Percentiles rank a stretch among this genome's conserved stretches.
Conservation (phyloP, 1,140 invertebrate species). For the Papilio xuthus region DNA sequence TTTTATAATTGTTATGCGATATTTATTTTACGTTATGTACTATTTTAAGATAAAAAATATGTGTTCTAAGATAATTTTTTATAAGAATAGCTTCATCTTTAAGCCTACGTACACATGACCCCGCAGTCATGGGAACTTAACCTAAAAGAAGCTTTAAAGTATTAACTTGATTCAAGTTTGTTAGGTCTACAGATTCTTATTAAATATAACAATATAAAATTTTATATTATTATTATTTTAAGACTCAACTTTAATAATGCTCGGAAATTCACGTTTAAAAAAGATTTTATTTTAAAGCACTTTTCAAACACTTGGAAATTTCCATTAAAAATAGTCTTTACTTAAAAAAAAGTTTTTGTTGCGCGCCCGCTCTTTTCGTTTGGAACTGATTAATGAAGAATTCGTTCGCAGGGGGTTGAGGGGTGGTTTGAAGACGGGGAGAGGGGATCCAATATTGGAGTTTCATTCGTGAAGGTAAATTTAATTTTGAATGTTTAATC, state of each 20-base stretch:
- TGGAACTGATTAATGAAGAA: slow-evolving; percentile 26
- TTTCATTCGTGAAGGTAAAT: slow-evolving; percentile 32
- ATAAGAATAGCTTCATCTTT: no score
- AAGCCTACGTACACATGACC: no score
- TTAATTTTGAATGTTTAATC: slow-evolving; percentile 33
- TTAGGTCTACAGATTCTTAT: no score
- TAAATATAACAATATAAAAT: no score
- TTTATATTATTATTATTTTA: background rate
- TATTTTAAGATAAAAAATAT: no score
- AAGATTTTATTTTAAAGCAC: background rate
- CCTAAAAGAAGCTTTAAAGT: no score
- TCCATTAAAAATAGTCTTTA: slow-evolving; percentile 24
- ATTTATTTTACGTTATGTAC: no score
- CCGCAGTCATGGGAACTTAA: no score
- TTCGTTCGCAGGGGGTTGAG: background rate
- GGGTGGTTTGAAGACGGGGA: background rate
- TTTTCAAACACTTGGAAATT: slow-evolving; percentile 5
- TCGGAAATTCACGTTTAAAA: background rate
- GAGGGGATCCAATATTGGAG: slow-evolving; percentile 15
- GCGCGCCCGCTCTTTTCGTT: slow-evolving; percentile 1
- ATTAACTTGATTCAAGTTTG: no score
- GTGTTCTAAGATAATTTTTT: no score
- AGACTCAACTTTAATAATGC: background rate
- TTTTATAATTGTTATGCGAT: no score
- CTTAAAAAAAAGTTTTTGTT: slow-evolving; percentile 11